These are phyloP conservation scores for Sparidentex hasta DNA, from an alignment of 2,797 vertebrate genomes.

Conservation along the genomic window DNA sequence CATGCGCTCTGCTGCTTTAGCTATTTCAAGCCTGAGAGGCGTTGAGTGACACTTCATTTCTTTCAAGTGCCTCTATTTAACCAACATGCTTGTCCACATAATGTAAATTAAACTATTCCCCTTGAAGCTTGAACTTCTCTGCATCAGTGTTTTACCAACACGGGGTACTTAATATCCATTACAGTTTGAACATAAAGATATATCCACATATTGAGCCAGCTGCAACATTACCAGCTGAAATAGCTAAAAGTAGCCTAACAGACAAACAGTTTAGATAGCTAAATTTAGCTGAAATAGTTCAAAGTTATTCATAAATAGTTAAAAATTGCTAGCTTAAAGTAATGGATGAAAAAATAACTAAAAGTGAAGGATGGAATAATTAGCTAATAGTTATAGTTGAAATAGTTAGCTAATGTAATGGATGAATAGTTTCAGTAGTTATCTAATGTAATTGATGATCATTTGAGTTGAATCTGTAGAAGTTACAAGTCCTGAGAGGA, in stretches of 20 bases:
- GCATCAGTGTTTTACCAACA: neutral
- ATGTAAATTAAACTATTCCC: constrained; percentile 25
- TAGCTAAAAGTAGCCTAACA: neutral
- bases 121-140: neutral
- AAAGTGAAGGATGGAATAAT: too few relatives aligned
- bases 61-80: constrained; percentile 33
- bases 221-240: too few relatives aligned
- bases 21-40: constrained; percentile 65
- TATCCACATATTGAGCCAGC: neutral
- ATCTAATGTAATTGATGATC: neutral
- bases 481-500: neutral
- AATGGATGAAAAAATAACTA: too few relatives aligned
- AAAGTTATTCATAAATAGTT: too few relatives aligned
- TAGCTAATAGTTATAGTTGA: too few relatives aligned
- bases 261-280: neutral
- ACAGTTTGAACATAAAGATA: constrained; percentile 1
- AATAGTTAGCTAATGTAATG: neutral
- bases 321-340: too few relatives aligned
- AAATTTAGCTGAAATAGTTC: neutral
- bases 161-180: neutral
- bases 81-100: constrained; percentile 13
- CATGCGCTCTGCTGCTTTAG: constrained; percentile 27
- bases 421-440: neutral
- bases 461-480: neutral
- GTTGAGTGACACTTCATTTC: constrained; percentile 55